Evolutionary conservation across 1,140 invertebrate genomes (phyloP).

Genomic region (Bombus waltoni): DNA sequence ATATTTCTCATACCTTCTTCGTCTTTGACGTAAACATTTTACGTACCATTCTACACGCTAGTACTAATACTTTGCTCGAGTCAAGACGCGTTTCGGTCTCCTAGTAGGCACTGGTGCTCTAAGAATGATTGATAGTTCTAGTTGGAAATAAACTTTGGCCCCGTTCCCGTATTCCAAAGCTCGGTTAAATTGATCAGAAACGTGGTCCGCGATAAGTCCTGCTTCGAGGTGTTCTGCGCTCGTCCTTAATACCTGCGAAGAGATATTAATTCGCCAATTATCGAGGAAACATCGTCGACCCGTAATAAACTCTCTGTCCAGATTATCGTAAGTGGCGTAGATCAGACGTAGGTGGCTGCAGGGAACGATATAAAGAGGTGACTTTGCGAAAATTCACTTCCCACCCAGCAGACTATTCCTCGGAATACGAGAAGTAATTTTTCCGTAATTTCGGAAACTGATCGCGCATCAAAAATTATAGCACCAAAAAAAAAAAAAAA

Average conservation of each 20-base stretch:
- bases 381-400: not conserved
- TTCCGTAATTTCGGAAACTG: no score
- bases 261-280: slow-evolving; percentile 46
- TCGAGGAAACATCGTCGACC: not conserved
- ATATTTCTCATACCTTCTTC: no score
- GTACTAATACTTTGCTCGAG: no score
- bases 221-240: not conserved
- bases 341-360: not conserved
- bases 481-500: no score
- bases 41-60: not conserved
- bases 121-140: slow-evolving; percentile 37
- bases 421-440: not conserved
- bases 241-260: not conserved
- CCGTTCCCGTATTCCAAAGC: not conserved
- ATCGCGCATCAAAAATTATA: not conserved
- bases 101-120: not conserved
- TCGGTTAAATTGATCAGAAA: not conserved
- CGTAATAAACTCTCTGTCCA: slow-evolving; percentile 25
- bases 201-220: slow-evolving; percentile 6
- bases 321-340: slow-evolving; percentile 15
- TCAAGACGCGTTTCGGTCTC: not conserved
- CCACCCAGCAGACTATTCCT: not conserved
- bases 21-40: not conserved
- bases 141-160: slow-evolving; percentile 28
- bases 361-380: not conserved